Conservation (phyloP, 2,888 invertebrate species). For the Villa cingulata region DNA sequence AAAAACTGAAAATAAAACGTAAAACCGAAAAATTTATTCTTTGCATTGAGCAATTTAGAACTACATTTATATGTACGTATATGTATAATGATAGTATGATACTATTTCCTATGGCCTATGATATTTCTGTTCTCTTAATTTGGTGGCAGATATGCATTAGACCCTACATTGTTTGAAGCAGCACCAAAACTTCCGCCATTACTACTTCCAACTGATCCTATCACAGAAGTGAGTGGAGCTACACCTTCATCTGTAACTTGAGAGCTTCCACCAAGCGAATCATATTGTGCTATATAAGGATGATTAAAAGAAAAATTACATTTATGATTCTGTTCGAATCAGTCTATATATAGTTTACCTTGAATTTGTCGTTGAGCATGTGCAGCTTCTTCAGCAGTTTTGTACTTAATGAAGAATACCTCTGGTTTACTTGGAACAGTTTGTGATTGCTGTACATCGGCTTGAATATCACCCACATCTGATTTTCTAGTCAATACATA, state of each 20-base stretch:
- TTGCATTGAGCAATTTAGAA: too few species aligned
- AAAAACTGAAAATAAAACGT: too few species aligned
- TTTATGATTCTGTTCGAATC: too few species aligned
- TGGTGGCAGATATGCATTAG: slow-evolving; percentile 1
- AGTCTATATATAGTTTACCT: slow-evolving; percentile 13
- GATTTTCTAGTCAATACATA: slow-evolving; percentile 34
- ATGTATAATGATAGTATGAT: too few species aligned
- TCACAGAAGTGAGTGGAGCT: slow-evolving; percentile 8
- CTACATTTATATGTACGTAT: too few species aligned
- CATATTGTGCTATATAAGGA: slow-evolving; percentile 8
- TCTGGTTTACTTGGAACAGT: slow-evolving; percentile 33
- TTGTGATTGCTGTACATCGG: slow-evolving; percentile 28
- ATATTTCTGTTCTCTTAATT: background rate
- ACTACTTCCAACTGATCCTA: slow-evolving; percentile 2
- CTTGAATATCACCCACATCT: slow-evolving; percentile 27
- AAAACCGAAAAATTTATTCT: too few species aligned
- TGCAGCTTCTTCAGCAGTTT: slow-evolving; percentile 32
- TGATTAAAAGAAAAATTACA: background rate
- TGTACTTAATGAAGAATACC: slow-evolving; percentile 37
- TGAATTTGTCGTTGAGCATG: slow-evolving; percentile 35
- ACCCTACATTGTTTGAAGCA: slow-evolving; percentile 14
- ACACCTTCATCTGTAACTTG: slow-evolving; percentile 9
- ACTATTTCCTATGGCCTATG: too few species aligned
- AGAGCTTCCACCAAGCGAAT: slow-evolving; percentile 9
- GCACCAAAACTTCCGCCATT: slow-evolving; percentile 5